These are phyloP conservation scores for Ceratothoa steindachneri DNA, from an alignment of 2,888 invertebrate species.

Conservation along the genomic window DNA sequence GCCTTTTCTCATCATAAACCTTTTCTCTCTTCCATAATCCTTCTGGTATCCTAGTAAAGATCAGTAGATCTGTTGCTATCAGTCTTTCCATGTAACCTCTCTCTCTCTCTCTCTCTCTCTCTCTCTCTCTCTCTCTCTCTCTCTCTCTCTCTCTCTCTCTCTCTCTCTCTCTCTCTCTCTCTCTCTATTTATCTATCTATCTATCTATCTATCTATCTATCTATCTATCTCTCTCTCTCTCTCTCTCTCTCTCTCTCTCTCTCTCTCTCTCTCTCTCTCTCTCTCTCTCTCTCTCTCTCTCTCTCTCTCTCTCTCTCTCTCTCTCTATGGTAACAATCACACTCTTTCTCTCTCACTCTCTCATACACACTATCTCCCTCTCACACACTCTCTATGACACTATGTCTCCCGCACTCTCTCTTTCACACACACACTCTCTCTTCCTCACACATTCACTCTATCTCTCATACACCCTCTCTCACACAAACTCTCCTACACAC, in stretches of 20 bases:
- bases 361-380: no score
- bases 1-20: no score
- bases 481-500: no score
- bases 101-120: constrained; percentile 6
- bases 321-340: no score
- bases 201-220: no score
- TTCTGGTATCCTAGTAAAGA: no score
- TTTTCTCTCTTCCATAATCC: no score
- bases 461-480: constrained; percentile 16
- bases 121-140: constrained; percentile 2
- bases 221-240: no score
- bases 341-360: no score
- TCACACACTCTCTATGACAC: constrained; percentile 3
- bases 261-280: constrained; percentile 12
- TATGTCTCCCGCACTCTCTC: constrained; percentile 12
- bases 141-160: constrained; percentile 10
- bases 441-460: constrained; percentile 12
- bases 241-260: not conserved
- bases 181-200: no score
- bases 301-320: constrained; percentile 8
- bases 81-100: no score
- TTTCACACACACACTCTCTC: constrained; percentile 6
- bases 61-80: no score
- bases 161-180: not conserved
- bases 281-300: not conserved